Percentiles rank a stretch among this genome's conserved stretches.
Evolutionary conservation across 1,140 invertebrate species (phyloP).

Genomic region (Lasioglossum baleicum): DNA sequence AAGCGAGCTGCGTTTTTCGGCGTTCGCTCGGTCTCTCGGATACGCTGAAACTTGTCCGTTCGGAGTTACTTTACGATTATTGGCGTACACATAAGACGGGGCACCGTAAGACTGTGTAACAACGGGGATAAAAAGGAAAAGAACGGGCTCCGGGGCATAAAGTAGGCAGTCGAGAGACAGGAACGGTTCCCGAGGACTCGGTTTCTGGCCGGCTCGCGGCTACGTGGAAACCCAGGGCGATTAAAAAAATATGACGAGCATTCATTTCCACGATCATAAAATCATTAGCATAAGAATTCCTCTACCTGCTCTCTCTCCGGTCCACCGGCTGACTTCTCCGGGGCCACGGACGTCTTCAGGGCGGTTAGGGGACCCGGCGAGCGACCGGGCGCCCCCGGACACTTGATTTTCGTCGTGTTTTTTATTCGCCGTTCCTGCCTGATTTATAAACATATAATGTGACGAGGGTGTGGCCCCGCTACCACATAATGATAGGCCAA

Average conservation of each 20-base stretch:
- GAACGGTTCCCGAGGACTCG: conserved; percentile 39
- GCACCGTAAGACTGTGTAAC: conserved; percentile 60
- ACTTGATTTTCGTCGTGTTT: conserved; percentile 58
- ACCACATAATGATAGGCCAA: conserved; percentile 80
- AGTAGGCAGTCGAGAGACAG: conserved; percentile 52
- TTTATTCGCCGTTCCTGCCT: conserved; percentile 72
- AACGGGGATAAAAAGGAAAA: conserved; percentile 51
- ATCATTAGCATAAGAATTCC: conserved; percentile 81
- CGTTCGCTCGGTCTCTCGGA: background rate
- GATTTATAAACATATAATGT: conserved; percentile 82
- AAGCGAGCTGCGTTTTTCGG: conserved; percentile 15
- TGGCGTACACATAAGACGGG: conserved; percentile 45
- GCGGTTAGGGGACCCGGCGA: background rate
- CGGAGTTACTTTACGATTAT: conserved; percentile 61
- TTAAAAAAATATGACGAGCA: conserved; percentile 81
- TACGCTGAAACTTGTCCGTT: conserved; percentile 48
- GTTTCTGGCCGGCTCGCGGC: conserved; percentile 55
- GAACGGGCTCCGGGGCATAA: conserved; percentile 50
- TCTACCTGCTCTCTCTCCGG: conserved; percentile 74
- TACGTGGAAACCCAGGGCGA: conserved; percentile 74
- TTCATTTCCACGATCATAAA: conserved; percentile 81
- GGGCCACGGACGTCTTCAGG: background rate
- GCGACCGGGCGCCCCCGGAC: conserved; percentile 50
- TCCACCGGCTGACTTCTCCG: background rate
- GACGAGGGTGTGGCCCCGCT: conserved; percentile 80